phyloP scores from a whole-genome alignment of 2,888 invertebrate species.

The Azorinus chamasolen region DNA sequence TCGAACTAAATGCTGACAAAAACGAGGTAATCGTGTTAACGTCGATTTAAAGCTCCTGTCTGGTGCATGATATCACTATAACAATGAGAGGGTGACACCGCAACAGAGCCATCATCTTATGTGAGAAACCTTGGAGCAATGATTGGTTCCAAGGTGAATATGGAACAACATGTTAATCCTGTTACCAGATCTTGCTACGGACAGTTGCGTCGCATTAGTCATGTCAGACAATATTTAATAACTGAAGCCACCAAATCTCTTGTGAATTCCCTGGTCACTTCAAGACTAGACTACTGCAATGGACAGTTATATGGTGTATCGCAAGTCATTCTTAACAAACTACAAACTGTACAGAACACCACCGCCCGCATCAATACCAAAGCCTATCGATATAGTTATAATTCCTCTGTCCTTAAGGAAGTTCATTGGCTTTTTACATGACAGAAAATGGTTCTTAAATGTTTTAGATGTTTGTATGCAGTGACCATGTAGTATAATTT shows the following conservation, averaged over 20 bases:
- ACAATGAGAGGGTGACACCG: slow-evolving; percentile 8
- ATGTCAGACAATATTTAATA: slow-evolving; percentile 34
- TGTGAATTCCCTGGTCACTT: slow-evolving; percentile 2
- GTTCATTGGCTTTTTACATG: no score
- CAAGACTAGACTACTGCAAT: slow-evolving; percentile 5
- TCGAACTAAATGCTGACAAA: no score
- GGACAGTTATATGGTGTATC: no score
- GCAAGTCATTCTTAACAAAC: no score
- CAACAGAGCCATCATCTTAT: slow-evolving; percentile 11
- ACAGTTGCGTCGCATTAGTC: slow-evolving; percentile 34
- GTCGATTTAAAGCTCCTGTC: slow-evolving; percentile 15
- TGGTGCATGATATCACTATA: slow-evolving; percentile 14
- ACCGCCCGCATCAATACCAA: no score
- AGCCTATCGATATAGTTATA: no score
- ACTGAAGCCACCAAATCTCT: slow-evolving; percentile 19
- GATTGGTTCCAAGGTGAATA: slow-evolving; percentile 38
- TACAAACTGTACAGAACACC: no score
- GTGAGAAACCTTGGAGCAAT: slow-evolving; percentile 41
- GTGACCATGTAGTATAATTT: no score
- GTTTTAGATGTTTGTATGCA: no score
- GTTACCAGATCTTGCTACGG: slow-evolving; percentile 26
- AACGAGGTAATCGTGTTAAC: slow-evolving; percentile 22
- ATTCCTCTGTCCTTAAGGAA: no score
- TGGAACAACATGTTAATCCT: slow-evolving; percentile 32
- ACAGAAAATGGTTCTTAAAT: no score